These are phyloP conservation scores for Microtus richardsoni DNA, from an alignment of 2,113 vertebrate species.

Conservation along the genomic window DNA sequence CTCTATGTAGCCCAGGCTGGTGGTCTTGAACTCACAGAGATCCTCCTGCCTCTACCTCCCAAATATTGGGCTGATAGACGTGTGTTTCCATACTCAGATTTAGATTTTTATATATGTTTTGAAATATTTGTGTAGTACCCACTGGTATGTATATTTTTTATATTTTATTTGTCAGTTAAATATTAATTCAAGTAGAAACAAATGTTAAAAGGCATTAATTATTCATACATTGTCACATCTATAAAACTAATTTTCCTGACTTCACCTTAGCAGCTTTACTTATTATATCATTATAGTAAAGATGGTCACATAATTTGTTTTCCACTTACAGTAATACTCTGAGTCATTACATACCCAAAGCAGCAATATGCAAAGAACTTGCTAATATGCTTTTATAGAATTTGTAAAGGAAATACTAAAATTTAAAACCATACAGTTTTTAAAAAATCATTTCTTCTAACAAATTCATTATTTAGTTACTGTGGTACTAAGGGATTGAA, in stretches of 20 bases:
- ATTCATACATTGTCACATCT: not conserved
- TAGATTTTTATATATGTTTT: not conserved
- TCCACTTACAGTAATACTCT: not conserved
- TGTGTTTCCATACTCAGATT: not conserved
- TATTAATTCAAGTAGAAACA: not conserved
- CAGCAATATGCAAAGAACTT: not conserved
- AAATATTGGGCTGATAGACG: not conserved
- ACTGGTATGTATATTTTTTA: not conserved
- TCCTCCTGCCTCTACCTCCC: not conserved
- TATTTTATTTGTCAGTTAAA: not conserved
- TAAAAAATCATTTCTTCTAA: not conserved
- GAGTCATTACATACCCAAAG: constrained; percentile 36
- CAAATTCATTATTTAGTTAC: not conserved
- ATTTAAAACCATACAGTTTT: not conserved
- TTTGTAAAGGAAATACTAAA: not conserved
- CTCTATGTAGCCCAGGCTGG: not conserved
- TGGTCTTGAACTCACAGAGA: not conserved
- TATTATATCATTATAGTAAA: not conserved
- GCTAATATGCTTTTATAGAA: constrained; percentile 40
- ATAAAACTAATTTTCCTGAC: not conserved
- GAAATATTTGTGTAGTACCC: not conserved
- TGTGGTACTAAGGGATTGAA: not conserved
- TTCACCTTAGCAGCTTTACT: not conserved
- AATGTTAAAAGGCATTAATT: not conserved
- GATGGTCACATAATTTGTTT: not conserved